Percentiles rank a stretch among this genome's conserved stretches.
Evolutionary conservation across 2,113 vertebrate genomes (phyloP).

Genomic region (Scomber colias): DNA sequence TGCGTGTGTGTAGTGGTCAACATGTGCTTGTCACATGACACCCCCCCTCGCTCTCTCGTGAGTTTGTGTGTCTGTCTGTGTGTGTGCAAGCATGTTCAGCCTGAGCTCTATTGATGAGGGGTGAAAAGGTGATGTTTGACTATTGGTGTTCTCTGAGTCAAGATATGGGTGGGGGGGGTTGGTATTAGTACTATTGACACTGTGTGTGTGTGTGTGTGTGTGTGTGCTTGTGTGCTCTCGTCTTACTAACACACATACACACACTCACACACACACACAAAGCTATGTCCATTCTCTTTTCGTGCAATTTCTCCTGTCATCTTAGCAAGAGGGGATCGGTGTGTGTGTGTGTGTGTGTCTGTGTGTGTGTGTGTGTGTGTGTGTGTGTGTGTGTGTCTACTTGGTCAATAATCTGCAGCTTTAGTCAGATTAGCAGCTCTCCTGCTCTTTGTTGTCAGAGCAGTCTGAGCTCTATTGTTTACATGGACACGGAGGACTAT

Average conservation of each 20-base stretch:
- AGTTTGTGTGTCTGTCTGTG: constrained; percentile 3
- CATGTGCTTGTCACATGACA: constrained; percentile 18
- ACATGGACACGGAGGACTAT: constrained; percentile 48
- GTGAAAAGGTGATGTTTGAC: constrained; percentile 42
- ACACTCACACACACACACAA: constrained; percentile 23
- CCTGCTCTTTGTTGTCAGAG: constrained; percentile 64
- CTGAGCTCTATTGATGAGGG: constrained; percentile 36
- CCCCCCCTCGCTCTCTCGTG: not conserved
- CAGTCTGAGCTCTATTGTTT: constrained; percentile 70
- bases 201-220: not conserved
- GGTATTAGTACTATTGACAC: constrained; percentile 55
- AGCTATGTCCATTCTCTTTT: constrained; percentile 35
- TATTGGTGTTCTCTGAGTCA: constrained; percentile 29
- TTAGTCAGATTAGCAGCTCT: constrained; percentile 80
- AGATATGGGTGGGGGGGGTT: constrained; percentile 39
- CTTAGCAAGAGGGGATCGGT: constrained; percentile 29
- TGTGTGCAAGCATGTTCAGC: not conserved
- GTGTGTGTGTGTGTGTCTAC: constrained; percentile 34
- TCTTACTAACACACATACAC: too few species aligned
- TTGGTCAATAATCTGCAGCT: constrained; percentile 81
- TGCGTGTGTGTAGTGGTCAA: constrained; percentile 9
- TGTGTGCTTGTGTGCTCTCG: not conserved
- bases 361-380: constrained; percentile 49
- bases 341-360: constrained; percentile 19
- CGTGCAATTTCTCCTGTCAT: constrained; percentile 38